A percentile compares a stretch with the other conserved stretches of the same genome.
Conservation (phyloP, 1,140 invertebrate genomes). For the Lepidurus arcticus region DNA sequence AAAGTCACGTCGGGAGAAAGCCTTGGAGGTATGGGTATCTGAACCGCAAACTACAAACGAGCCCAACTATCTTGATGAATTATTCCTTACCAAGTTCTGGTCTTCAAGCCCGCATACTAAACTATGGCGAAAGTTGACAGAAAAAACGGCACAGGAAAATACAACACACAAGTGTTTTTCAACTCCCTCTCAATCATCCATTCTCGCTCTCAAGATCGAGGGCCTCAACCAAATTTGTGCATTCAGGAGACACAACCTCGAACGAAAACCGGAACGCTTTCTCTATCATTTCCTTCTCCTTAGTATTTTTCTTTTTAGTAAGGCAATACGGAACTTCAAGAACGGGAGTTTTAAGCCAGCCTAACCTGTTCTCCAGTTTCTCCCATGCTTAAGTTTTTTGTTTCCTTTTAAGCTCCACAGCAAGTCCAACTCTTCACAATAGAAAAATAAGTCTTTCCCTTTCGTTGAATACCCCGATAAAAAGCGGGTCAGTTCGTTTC, state of each 20-base stretch:
- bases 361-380: neutral
- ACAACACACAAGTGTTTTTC: neutral
- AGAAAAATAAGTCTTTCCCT: neutral
- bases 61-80: neutral
- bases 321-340: neutral
- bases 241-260: slow-evolving; percentile 9
- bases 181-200: neutral
- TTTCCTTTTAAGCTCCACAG: neutral
- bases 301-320: neutral
- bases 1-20: neutral
- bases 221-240: neutral
- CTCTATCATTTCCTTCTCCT: slow-evolving; percentile 13
- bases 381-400: neutral
- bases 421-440: neutral
- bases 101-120: neutral
- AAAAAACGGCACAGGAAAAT: neutral
- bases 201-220: neutral
- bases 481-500: neutral
- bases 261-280: slow-evolving; percentile 16
- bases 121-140: neutral
- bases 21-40: neutral
- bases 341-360: neutral
- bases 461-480: neutral
- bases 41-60: neutral
- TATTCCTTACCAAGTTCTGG: neutral